Percentiles rank a stretch among this genome's conserved stretches.
Evolutionary conservation across 1,140 invertebrate genomes (phyloP).

Genomic region (Apis dorsata): DNA sequence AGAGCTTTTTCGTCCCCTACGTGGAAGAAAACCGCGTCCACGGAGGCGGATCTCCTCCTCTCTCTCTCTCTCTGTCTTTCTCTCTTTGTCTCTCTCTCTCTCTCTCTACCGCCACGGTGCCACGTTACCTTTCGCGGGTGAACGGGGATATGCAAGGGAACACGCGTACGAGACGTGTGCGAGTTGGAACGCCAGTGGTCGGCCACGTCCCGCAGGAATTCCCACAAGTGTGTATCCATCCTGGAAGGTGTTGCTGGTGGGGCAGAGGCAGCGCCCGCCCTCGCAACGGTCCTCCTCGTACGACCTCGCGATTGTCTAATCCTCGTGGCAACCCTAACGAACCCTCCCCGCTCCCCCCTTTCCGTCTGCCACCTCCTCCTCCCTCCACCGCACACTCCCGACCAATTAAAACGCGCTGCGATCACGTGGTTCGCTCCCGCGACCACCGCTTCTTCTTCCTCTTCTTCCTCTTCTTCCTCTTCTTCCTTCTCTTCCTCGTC

Average conservation of each 20-base stretch:
- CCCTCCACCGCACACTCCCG: conserved; percentile 64
- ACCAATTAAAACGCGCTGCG: conserved; percentile 79
- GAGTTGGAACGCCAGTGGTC: conserved; percentile 37
- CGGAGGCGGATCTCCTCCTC: conserved; percentile 70
- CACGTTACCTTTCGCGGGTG: conserved; percentile 5
- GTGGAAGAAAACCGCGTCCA: conserved; percentile 58
- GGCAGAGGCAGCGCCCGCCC: conserved; percentile 75
- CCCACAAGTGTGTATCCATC: conserved; percentile 65
- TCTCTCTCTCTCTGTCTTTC: background rate
- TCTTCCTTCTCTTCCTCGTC: conserved; percentile 10
- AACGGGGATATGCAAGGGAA: conserved; percentile 47
- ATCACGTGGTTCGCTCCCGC: conserved; percentile 73
- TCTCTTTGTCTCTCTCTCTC: conserved; percentile 30
- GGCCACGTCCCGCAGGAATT: conserved; percentile 56
- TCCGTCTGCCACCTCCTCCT: conserved; percentile 49
- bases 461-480: conserved; percentile 47
- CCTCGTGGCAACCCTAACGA: conserved; percentile 73
- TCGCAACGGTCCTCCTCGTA: conserved; percentile 64
- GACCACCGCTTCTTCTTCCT: conserved; percentile 32
- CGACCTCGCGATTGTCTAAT: conserved; percentile 73
- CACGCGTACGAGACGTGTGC: conserved; percentile 41
- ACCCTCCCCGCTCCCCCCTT: conserved; percentile 54
- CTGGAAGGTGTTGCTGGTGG: conserved; percentile 77
- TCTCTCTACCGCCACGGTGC: conserved; percentile 9
- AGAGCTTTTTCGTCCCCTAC: conserved; percentile 77